phyloP scores from a whole-genome alignment of 2,113 vertebrate genomes.

The Peromyscus polionotus region DNA sequence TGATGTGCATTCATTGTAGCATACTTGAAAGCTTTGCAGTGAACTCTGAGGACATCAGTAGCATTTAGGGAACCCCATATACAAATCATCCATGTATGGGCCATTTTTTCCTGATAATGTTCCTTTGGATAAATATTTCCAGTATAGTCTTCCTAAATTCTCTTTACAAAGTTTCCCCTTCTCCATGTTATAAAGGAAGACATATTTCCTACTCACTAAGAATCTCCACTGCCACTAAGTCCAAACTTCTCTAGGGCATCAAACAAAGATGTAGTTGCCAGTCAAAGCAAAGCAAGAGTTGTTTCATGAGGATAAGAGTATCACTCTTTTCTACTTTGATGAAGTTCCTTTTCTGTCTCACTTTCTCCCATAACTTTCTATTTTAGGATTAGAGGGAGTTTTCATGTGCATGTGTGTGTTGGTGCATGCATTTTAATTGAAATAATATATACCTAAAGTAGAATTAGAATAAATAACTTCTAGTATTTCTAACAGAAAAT shows the following conservation, averaged over 20 bases:
- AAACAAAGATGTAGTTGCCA: neutral
- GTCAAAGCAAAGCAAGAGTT: neutral
- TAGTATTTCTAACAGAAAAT: neutral
- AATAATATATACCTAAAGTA: neutral
- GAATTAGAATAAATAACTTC: neutral
- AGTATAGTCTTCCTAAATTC: neutral
- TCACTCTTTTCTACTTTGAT: neutral
- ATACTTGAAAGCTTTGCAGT: neutral
- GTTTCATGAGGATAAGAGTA: neutral
- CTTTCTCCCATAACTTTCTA: neutral
- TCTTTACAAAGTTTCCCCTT: neutral
- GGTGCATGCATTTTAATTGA: neutral
- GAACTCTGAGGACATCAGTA: neutral
- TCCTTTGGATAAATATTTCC: neutral
- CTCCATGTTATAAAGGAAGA: neutral
- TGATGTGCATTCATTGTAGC: rapidly evolving
- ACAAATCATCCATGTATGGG: neutral
- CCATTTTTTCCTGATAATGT: neutral
- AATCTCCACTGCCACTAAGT: neutral
- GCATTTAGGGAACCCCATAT: neutral
- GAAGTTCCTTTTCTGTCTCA: neutral
- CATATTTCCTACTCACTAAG: neutral
- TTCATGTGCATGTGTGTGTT: neutral
- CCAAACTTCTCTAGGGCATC: neutral
- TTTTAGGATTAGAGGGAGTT: neutral